Evolutionary conservation across 2,888 invertebrate genomes (phyloP).

Genomic region (Pharmacophagus antenor): DNA sequence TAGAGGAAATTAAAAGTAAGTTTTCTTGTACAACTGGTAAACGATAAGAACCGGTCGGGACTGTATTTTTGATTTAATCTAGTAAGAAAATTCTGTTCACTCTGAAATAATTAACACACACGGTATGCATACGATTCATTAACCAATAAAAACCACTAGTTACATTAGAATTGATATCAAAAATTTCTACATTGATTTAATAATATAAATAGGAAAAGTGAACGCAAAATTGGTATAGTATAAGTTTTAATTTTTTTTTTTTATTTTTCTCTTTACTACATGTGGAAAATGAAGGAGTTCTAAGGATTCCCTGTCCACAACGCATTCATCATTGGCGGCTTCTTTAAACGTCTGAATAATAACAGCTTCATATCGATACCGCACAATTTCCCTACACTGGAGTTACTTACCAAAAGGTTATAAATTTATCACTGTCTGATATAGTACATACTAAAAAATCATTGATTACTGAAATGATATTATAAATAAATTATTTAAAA

Average conservation of each 20-base stretch:
- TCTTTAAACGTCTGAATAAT: conserved; percentile 69
- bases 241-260: no score
- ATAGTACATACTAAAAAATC: not conserved
- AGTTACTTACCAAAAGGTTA: conserved; percentile 34
- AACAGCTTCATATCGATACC: conserved; percentile 49
- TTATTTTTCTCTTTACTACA: no score
- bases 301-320: conserved; percentile 40
- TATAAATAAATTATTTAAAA: no score
- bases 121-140: no score
- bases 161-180: no score
- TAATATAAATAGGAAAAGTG: no score
- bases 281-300: conserved; percentile 37
- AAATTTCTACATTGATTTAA: no score
- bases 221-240: no score
- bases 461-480: not conserved
- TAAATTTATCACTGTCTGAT: not conserved
- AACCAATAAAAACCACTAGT: no score
- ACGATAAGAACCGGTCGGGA: not conserved
- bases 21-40: not conserved
- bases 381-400: conserved; percentile 49
- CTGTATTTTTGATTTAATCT: no score
- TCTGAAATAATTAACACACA: no score
- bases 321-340: conserved; percentile 59
- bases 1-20: not conserved
- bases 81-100: no score